phyloP scores from a whole-genome alignment of 2,888 invertebrate species.

The Athalia circularis region DNA sequence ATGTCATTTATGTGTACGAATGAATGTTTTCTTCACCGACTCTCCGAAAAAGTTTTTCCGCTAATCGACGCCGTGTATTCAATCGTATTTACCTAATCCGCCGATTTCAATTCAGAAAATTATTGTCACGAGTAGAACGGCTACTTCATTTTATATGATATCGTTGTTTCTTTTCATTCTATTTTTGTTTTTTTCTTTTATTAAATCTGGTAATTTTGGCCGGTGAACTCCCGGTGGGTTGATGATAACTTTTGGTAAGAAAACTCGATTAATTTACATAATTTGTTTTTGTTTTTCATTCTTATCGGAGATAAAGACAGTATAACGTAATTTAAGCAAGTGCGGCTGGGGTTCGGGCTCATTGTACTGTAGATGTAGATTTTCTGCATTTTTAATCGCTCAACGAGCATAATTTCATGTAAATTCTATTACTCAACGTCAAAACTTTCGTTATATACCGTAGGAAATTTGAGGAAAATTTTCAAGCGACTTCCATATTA shows the following conservation, averaged over 20 bases:
- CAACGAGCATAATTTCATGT: slow-evolving; percentile 45
- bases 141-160: no score
- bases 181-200: background rate
- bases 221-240: background rate
- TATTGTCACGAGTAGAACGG: background rate
- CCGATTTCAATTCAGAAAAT: slow-evolving; percentile 10
- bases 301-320: slow-evolving; percentile 29
- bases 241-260: slow-evolving; percentile 22
- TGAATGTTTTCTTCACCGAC: background rate
- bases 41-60: background rate
- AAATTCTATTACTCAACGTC: slow-evolving; percentile 41
- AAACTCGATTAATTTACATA: slow-evolving; percentile 42
- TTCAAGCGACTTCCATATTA: background rate
- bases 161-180: no score
- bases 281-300: slow-evolving; percentile 42
- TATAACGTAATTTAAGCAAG: slow-evolving; percentile 33
- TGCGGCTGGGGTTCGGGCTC: background rate
- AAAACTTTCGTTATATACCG: slow-evolving; percentile 10
- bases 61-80: background rate
- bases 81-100: background rate
- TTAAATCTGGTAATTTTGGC: slow-evolving; percentile 27
- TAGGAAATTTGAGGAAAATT: slow-evolving; percentile 18
- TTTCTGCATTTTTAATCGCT: slow-evolving; percentile 43
- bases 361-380: background rate
- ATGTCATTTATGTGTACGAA: slow-evolving; percentile 1